Evolutionary conservation across 1,140 invertebrate species (phyloP).

Genomic region (Sinonovacula constricta): DNA sequence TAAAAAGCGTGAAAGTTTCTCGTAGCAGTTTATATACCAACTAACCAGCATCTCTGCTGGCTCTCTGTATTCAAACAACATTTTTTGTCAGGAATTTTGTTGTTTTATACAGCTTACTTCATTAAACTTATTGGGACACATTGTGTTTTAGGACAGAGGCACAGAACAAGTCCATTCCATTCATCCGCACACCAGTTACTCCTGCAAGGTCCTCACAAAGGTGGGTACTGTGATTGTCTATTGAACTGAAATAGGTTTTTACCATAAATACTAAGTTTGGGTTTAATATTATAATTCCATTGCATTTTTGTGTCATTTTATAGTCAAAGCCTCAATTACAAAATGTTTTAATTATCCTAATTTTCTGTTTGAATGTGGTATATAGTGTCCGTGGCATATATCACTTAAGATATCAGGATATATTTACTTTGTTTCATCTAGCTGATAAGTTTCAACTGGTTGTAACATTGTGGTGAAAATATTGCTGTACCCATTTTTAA

Average conservation of each 20-base stretch:
- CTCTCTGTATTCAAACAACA: background rate
- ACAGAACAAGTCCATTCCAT: slow-evolving; percentile 51
- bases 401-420: background rate
- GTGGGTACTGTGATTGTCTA: slow-evolving; percentile 17
- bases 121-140: slow-evolving; percentile 16
- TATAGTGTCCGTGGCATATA: background rate
- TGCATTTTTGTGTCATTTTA: background rate
- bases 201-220: slow-evolving; percentile 43
- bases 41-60: background rate
- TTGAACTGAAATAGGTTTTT: background rate
- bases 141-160: slow-evolving; percentile 36
- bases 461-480: no score
- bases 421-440: no score
- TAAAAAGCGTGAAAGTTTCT: background rate
- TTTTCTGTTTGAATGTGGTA: background rate
- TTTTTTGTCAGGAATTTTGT: background rate
- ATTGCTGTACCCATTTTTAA: no score
- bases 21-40: background rate
- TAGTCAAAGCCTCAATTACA: background rate
- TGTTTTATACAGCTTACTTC: background rate
- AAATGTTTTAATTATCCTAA: background rate
- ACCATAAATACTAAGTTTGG: slow-evolving; percentile 8
- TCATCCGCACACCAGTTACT: slow-evolving; percentile 65
- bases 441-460: no score
- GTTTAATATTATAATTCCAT: slow-evolving; percentile 15